Conservation (phyloP, 2,888 invertebrate genomes). For the Leptodirus hochenwartii region DNA sequence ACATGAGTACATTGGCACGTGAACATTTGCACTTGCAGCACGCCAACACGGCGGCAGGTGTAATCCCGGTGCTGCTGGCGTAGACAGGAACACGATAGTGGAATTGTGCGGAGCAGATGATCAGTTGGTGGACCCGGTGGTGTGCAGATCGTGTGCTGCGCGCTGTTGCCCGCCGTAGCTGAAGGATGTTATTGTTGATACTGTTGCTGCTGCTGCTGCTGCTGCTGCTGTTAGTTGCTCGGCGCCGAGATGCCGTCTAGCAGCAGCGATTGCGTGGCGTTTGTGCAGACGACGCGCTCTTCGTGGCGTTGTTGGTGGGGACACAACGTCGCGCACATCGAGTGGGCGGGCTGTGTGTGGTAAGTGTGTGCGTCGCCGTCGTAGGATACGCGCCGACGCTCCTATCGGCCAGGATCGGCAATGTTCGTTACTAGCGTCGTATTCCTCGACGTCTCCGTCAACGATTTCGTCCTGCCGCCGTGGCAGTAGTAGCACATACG, state of each 20-base stretch:
- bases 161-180: constrained; percentile 14
- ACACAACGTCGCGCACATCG: constrained; percentile 19
- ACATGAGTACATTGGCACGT: too few species aligned
- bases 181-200: too few species aligned
- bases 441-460: constrained; percentile 11
- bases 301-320: constrained; percentile 23
- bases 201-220: constrained; percentile 22
- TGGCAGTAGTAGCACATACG: too few species aligned
- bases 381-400: constrained; percentile 27
- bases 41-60: too few species aligned
- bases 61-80: too few species aligned
- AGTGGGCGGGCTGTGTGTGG: constrained; percentile 26
- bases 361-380: too few species aligned
- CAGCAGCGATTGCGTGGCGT: too few species aligned
- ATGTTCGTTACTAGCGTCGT: constrained; percentile 15
- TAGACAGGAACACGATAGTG: too few species aligned
- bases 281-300: constrained; percentile 22
- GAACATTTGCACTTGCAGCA: too few species aligned
- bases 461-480: constrained; percentile 15
- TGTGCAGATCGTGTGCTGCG: too few species aligned
- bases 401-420: constrained; percentile 25
- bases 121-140: too few species aligned
- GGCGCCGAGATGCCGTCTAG: constrained; percentile 29
- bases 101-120: too few species aligned
- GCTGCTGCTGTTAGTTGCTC: constrained; percentile 26